Conservation (phyloP, 2,888 invertebrate species). For the Leptogaster cylindrica region DNA sequence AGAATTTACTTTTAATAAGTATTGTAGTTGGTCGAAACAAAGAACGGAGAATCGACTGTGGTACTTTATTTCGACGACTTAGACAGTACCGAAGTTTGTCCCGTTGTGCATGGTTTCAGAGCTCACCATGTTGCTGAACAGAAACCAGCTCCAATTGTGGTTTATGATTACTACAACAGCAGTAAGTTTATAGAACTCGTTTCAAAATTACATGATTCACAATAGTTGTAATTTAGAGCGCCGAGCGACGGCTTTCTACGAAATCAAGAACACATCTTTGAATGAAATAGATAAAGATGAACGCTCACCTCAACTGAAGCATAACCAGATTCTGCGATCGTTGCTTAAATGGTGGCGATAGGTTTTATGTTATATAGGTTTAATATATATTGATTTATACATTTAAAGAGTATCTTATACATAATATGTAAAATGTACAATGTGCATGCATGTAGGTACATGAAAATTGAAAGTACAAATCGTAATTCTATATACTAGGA, state of each 20-base stretch:
- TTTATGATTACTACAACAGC: slow-evolving; percentile 92
- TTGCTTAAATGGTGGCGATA: no score
- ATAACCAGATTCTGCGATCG: no score
- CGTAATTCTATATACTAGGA: no score
- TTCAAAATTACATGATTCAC: neutral
- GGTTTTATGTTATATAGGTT: no score
- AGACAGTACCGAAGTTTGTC: slow-evolving; percentile 71
- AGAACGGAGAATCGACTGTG: slow-evolving; percentile 69
- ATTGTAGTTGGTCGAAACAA: slow-evolving; percentile 77
- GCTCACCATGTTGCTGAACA: slow-evolving; percentile 85
- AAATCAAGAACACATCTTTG: slow-evolving; percentile 11
- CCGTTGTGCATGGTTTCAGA: slow-evolving; percentile 83
- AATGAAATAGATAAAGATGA: slow-evolving; percentile 12
- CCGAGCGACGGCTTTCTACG: slow-evolving; percentile 1
- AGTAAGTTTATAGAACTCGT: slow-evolving; percentile 72
- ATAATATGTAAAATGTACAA: no score
- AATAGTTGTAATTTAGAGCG: neutral
- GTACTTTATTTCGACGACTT: slow-evolving; percentile 77
- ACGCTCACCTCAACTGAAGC: no score
- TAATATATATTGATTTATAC: no score
- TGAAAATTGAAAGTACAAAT: no score
- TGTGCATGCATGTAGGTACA: no score
- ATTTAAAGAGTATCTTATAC: no score
- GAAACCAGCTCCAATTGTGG: slow-evolving; percentile 81
- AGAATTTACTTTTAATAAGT: no score